phyloP scores from a whole-genome alignment of 2,888 invertebrate species.

The Ophion ellenae region DNA sequence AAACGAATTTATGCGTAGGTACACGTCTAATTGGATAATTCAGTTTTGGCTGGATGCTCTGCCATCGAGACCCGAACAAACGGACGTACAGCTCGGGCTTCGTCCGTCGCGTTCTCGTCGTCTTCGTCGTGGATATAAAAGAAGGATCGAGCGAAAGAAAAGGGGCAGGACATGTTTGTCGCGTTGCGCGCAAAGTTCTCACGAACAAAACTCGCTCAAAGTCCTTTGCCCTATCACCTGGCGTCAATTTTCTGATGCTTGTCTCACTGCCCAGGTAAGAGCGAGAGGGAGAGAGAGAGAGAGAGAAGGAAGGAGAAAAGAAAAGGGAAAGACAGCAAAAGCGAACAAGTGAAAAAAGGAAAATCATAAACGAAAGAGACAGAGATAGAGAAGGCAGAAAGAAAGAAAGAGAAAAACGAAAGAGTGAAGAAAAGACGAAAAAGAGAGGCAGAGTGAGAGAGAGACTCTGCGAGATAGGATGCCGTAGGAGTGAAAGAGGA shows the following conservation, averaged over 20 bases:
- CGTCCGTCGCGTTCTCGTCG: background rate
- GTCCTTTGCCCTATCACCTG: conserved; percentile 71
- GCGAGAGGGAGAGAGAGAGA: background rate
- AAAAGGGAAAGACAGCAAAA: background rate
- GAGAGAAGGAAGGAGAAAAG: background rate
- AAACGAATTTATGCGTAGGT: background rate
- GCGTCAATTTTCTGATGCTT: conserved; percentile 78
- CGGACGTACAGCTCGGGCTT: background rate
- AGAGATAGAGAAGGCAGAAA: background rate
- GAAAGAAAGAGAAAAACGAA: background rate
- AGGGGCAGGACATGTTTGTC: conserved; percentile 27
- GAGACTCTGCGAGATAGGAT: background rate
- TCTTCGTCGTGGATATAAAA: background rate
- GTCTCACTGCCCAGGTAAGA: conserved; percentile 65
- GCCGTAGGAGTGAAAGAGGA: background rate
- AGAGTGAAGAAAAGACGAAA: background rate
- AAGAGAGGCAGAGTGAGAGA: conserved; percentile 7
- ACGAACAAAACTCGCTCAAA: conserved; percentile 39
- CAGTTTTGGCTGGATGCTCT: background rate
- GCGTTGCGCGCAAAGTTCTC: conserved; percentile 28
- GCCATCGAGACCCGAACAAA: background rate
- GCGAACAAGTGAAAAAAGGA: background rate
- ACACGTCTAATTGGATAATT: conserved; percentile 7
- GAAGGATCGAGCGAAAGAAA: conserved; percentile 26
- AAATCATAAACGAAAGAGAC: background rate